These are phyloP conservation scores for Mugil cephalus DNA, from an alignment of 2,113 vertebrate genomes.

Conservation along the genomic window DNA sequence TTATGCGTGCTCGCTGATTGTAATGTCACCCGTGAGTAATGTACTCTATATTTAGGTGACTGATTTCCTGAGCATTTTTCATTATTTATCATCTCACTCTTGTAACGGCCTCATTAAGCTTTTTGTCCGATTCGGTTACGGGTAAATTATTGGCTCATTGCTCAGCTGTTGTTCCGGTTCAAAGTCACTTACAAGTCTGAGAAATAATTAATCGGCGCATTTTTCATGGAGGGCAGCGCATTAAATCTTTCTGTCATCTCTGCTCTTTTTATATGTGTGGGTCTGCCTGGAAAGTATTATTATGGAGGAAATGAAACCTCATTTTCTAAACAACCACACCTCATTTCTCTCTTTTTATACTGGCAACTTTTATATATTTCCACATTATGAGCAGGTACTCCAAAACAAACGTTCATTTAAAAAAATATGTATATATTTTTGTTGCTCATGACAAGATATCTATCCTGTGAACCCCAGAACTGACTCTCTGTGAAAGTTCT, in stretches of 20 bases:
- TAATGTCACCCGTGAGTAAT: slow-evolving; percentile 42
- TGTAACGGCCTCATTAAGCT: slow-evolving; percentile 39
- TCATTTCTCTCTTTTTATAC: slow-evolving; percentile 24
- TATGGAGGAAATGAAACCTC: slow-evolving; percentile 41
- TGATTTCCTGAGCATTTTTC: slow-evolving; percentile 45
- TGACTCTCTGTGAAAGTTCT: too few species aligned
- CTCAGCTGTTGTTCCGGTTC: slow-evolving; percentile 33
- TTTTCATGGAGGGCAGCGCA: slow-evolving; percentile 8
- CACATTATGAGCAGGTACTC: slow-evolving; percentile 12
- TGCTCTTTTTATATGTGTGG: slow-evolving; percentile 15
- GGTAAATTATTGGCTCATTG: slow-evolving; percentile 29
- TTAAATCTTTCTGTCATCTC: slow-evolving; percentile 47
- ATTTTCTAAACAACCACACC: slow-evolving; percentile 34
- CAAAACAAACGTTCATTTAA: too few species aligned
- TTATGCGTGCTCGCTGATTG: slow-evolving; percentile 63
- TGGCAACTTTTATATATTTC: neutral
- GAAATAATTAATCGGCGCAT: slow-evolving; percentile 37
- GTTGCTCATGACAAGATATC: neutral
- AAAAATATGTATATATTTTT: too few species aligned
- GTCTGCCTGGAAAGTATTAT: slow-evolving; percentile 44
- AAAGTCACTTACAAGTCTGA: slow-evolving; percentile 34
- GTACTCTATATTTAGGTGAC: slow-evolving; percentile 52
- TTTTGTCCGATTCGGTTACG: slow-evolving; percentile 49
- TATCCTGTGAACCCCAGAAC: neutral
- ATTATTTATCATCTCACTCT: slow-evolving; percentile 59